phyloP scores from a whole-genome alignment of 2,797 vertebrate species.

The Phoeniculus purpureus region DNA sequence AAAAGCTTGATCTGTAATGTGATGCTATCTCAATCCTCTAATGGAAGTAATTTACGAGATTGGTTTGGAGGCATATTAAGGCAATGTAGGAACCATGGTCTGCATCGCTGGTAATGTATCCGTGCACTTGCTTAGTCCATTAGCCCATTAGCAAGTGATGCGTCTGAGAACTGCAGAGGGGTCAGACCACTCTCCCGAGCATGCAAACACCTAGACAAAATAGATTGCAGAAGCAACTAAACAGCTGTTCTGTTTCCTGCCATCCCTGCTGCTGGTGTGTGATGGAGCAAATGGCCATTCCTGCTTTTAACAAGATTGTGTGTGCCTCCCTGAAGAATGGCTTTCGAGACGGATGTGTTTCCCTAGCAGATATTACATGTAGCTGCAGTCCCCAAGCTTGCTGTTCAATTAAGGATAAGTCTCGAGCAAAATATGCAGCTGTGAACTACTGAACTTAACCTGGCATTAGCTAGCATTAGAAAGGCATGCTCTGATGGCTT shows the following conservation, averaged over 20 bases:
- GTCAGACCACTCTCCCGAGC: slow-evolving; percentile 27
- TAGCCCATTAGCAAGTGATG: slow-evolving; percentile 74
- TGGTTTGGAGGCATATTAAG: slow-evolving; percentile 58
- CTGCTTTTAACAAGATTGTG: slow-evolving; percentile 34
- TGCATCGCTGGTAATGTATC: slow-evolving; percentile 67
- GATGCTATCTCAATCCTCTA: slow-evolving; percentile 62
- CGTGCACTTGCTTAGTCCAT: slow-evolving; percentile 34
- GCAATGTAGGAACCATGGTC: slow-evolving; percentile 49
- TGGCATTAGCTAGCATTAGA: slow-evolving; percentile 32
- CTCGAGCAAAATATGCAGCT: neutral
- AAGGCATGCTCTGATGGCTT: slow-evolving; percentile 30
- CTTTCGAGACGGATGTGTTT: slow-evolving; percentile 25
- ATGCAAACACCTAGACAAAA: slow-evolving; percentile 32
- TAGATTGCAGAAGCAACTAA: slow-evolving; percentile 36
- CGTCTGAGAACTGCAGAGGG: slow-evolving; percentile 56
- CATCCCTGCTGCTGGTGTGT: slow-evolving; percentile 13
- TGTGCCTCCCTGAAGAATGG: slow-evolving; percentile 33
- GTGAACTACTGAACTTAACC: slow-evolving; percentile 40
- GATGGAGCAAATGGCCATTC: neutral
- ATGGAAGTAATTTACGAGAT: slow-evolving; percentile 71
- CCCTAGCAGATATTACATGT: neutral
- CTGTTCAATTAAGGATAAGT: slow-evolving; percentile 15
- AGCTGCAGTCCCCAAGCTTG: neutral
- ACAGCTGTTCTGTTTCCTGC: slow-evolving; percentile 12
- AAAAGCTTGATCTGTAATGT: slow-evolving; percentile 67